Base-by-base conservation (phyloP, 1,140 invertebrate species). In the Ephestia elutella region DNA sequence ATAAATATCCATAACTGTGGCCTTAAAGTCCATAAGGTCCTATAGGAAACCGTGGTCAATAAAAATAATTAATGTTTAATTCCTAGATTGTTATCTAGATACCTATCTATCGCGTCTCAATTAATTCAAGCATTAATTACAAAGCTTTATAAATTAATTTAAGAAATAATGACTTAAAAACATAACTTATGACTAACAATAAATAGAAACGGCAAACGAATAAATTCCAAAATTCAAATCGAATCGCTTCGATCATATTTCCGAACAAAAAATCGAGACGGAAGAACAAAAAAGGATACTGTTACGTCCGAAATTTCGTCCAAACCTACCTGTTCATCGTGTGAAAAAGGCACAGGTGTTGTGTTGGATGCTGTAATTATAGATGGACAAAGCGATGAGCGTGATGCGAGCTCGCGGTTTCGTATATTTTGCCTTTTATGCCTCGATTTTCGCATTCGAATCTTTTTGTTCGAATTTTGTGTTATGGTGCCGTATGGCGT, bases 301-400 rank as follows among this genome's bases (percentile, higher is more conserved):
- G 78, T 85, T 82, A 81, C 68, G 75, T 79, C 77, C 75, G 69
- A 73, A 62, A 25, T 59, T 61, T 57, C 38, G 54, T 32, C 35
- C 21, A 25, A 25, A 2, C 7, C 59, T 72, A 74, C 70, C 76
- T 85, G 82, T 78, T 71, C 61, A 18, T 48, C 85, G 85, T 87
- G 85, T 86, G 85, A 87, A 87, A 82, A 78, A 69, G 59, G 68
- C 83, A 87, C 85, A 87, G 85, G 85, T 87, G 85, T 32, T 32
- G 75, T 76, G 72, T 66, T 65, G 70, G 66, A 66, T 70, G 70
- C 71, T 61, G 74, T 80, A 82, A 82, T 82, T 82, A 80, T 79
- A 73, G 71, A 38, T 61, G 71, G 68, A 82, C 75, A 79, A 82
- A 53, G 50, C 50, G 10, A 56, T 60, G 59, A 59, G 65, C 65